phyloP scores from a whole-genome alignment of 2,888 invertebrate species.

The Ichneumoninae sp. region DNA sequence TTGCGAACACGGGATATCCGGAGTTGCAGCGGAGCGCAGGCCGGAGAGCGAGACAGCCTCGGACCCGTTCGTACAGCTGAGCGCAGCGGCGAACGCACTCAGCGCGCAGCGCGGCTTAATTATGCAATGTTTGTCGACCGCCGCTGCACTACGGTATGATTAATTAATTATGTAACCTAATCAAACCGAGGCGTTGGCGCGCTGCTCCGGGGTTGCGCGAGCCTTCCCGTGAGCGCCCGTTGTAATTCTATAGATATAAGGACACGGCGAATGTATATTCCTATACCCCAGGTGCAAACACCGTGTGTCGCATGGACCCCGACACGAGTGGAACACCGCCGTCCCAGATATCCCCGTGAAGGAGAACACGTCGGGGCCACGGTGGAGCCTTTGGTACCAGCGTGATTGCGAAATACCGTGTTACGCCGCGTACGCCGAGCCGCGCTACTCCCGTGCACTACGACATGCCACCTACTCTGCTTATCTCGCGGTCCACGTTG shows the following conservation, averaged over 20 bases:
- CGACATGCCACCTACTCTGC: not conserved
- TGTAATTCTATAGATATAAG: conserved; percentile 18
- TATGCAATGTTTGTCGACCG: conserved; percentile 75
- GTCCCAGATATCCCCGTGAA: not conserved
- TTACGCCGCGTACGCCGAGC: conserved; percentile 32
- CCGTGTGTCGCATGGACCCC: not conserved
- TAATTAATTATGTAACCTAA: conserved; percentile 74
- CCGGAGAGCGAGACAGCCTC: not conserved
- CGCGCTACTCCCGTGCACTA: not conserved
- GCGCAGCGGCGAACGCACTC: conserved; percentile 53
- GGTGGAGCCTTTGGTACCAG: not conserved
- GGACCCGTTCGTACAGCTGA: conserved; percentile 16
- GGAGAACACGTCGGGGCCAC: not conserved
- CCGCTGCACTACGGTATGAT: conserved; percentile 72
- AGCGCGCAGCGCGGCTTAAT: conserved; percentile 67
- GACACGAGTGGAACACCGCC: not conserved
- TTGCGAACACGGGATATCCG: conserved; percentile 14
- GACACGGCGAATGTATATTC: conserved; percentile 20
- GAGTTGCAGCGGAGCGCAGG: conserved; percentile 3
- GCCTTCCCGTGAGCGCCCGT: conserved; percentile 26
- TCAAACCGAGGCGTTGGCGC: conserved; percentile 70
- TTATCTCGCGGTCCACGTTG: conserved; percentile 32
- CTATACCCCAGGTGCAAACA: conserved; percentile 20
- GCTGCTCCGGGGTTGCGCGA: conserved; percentile 45
- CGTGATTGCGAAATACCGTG: conserved; percentile 19